Conservation (phyloP, 2,888 invertebrate genomes). For the Escarpia spicata region DNA sequence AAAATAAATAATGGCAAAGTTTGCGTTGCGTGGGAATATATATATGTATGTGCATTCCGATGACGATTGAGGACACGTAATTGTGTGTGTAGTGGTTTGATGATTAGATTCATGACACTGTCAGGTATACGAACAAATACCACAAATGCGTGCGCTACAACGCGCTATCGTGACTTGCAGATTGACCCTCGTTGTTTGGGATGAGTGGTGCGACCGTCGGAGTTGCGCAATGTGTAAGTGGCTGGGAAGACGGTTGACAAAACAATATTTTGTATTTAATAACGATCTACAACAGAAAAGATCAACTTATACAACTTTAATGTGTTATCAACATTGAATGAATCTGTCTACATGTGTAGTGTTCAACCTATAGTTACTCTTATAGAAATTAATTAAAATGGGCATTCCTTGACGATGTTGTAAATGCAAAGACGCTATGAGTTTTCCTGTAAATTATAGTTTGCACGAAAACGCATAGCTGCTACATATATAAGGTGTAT, state of each 20-base stretch:
- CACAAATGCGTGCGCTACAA: background rate
- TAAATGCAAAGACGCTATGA: too few relatives aligned
- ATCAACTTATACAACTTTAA: too few relatives aligned
- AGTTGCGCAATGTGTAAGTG: background rate
- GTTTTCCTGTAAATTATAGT: too few relatives aligned
- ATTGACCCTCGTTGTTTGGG: background rate
- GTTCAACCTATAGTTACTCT: too few relatives aligned
- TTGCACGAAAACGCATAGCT: too few relatives aligned
- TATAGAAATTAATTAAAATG: too few relatives aligned
- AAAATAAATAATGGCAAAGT: background rate
- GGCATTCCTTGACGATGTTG: too few relatives aligned
- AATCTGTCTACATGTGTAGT: too few relatives aligned
- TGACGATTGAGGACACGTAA: background rate
- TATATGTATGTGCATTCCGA: background rate
- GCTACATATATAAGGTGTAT: too few relatives aligned
- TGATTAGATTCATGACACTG: background rate
- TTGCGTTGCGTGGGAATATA: background rate
- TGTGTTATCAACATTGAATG: too few relatives aligned
- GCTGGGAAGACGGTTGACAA: background rate
- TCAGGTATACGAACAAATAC: background rate
- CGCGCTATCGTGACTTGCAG: background rate
- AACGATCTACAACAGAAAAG: background rate
- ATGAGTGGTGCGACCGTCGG: background rate
- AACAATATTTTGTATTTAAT: background rate
- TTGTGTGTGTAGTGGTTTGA: background rate